Conservation (phyloP, 2,888 invertebrate genomes). For the Dendrolimus houi region DNA sequence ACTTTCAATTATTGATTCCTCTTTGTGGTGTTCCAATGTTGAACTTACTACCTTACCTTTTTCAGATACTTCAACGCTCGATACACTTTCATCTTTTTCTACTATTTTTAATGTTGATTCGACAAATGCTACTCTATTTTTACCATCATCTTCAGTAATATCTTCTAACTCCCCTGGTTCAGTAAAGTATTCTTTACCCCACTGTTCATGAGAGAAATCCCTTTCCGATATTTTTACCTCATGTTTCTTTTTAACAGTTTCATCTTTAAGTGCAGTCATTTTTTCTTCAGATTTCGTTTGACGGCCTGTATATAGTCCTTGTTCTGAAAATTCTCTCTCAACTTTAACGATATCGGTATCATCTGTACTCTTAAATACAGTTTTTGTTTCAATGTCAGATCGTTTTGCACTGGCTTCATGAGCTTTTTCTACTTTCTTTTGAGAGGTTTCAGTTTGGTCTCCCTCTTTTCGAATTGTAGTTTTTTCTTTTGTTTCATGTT, state of each 20-base stretch:
- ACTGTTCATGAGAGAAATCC: conserved; percentile 69
- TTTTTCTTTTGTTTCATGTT: conserved; percentile 69
- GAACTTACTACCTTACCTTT: conserved; percentile 66
- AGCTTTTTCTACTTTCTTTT: conserved; percentile 70
- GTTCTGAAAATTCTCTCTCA: conserved; percentile 60
- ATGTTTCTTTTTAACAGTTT: conserved; percentile 61
- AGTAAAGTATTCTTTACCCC: conserved; percentile 73
- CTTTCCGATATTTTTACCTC: conserved; percentile 72
- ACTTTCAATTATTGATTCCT: conserved; percentile 66
- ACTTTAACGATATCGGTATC: conserved; percentile 58
- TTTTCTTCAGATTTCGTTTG: conserved; percentile 67
- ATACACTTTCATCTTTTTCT: conserved; percentile 65
- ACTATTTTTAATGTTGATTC: conserved; percentile 60
- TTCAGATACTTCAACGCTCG: conserved; percentile 58
- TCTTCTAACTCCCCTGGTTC: conserved; percentile 65
- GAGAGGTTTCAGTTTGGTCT: conserved; percentile 66
- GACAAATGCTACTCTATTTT: conserved; percentile 55
- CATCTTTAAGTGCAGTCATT: conserved; percentile 69
- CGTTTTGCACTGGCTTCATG: conserved; percentile 68
- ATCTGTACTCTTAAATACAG: conserved; percentile 57
- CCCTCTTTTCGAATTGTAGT: conserved; percentile 59
- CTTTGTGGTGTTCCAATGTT: conserved; percentile 63
- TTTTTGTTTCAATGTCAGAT: conserved; percentile 65
- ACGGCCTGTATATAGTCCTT: conserved; percentile 62
- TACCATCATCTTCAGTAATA: conserved; percentile 58